Evolutionary conservation across 2,797 vertebrate genomes (phyloP), one percentile per base, ranked within the genome.

Genomic region (Onychomys arenicola): DNA sequence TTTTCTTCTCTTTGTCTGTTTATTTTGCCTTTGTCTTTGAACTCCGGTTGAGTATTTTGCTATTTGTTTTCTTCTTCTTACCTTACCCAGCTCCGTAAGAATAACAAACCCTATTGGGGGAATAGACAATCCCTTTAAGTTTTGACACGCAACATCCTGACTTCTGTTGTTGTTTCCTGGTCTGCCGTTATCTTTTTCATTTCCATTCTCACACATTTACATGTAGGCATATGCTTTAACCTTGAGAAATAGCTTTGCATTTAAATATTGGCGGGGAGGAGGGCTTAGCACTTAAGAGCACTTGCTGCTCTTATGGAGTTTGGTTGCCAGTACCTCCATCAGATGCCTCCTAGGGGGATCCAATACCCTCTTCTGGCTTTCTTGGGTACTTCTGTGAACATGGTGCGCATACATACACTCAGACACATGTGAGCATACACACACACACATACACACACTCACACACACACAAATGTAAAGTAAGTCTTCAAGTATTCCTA

Each of bases 11-110:
- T 89, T n/a, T 59, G 25, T 29, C 37, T 46, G 71, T 43, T 78
- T 94, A 46, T 88, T 92, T 84, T 37, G 34, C 86, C 57, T 63
- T 75, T 90, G 67, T 23, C 84, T 96, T 81, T 95, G 96, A 94
- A 89, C 94, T 65, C 80, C 67, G 32, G 43, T 46, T 57, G 37
- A 67, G 27, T n/a, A 25, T 89, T 95, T 71, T 76, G n/a, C 86
- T 78, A 49, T 89, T 90, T 96, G 12, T 40, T 92, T 94, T 95
- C 83, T 37, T 37, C 83, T 69, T 87, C 57, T 61, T 57, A 65
- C 59, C 5, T 49, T 73, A 23, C 43, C 37, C 63, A 6, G 34
- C 34, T 75, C 75, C 89, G 95, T 87, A 59, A 59, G 89, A 95
- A 83, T 40, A 94, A 80, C 1, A 52, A 83, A 73, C 37, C 34